These are phyloP conservation scores for Trichonephila clavipes DNA, from an alignment of 1,140 invertebrate species.

Conservation along the genomic window DNA sequence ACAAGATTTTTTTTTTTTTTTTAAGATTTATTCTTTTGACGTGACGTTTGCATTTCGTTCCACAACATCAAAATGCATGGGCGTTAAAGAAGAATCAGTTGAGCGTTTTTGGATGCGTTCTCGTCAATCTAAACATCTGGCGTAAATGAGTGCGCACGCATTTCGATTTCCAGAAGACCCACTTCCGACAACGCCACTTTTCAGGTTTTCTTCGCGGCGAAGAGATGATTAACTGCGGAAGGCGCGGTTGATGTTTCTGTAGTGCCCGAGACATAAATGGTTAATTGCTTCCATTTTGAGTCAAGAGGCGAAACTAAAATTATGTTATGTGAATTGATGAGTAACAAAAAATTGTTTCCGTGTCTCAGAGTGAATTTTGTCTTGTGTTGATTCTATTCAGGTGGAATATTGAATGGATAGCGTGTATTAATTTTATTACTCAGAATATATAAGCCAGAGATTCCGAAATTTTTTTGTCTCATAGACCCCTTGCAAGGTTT, in stretches of 20 bases:
- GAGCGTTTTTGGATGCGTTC: not conserved
- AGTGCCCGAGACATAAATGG: too few species aligned
- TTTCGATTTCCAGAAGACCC: not conserved
- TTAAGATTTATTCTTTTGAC: not conserved
- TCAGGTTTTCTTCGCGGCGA: not conserved
- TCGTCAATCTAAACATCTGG: not conserved
- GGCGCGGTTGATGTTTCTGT: not conserved
- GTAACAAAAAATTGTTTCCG: too few species aligned
- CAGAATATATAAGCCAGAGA: too few species aligned
- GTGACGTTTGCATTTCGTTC: not conserved
- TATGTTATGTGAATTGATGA: not conserved
- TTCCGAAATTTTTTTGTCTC: too few species aligned
- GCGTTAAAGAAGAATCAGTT: not conserved
- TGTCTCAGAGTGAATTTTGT: too few species aligned
- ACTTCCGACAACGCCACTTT: not conserved
- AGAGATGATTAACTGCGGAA: not conserved
- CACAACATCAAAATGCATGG: conserved; percentile 4
- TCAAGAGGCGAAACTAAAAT: not conserved
- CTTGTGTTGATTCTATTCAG: too few species aligned
- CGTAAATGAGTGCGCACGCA: not conserved
- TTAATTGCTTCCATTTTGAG: not conserved
- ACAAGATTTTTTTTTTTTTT: not conserved
- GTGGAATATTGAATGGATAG: too few species aligned
- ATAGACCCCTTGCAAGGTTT: too few species aligned
- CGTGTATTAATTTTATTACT: too few species aligned